Percentiles rank a stretch among this genome's conserved stretches.
These are phyloP conservation scores for Geopemphigus sp. DNA, from an alignment of 1,140 invertebrate genomes.

Conservation along the genomic window DNA sequence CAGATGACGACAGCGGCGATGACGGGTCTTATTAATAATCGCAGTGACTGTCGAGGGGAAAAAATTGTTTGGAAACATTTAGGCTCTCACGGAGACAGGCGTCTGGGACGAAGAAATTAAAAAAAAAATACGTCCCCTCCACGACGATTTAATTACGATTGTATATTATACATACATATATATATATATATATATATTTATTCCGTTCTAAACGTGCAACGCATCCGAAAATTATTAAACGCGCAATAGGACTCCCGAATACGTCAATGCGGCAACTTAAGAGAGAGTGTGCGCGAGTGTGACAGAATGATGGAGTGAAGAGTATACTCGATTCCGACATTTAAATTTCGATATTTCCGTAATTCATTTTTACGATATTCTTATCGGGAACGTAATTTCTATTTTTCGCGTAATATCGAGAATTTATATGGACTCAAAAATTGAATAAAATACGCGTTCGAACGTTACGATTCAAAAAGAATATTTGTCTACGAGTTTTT, in stretches of 20 bases:
- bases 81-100: conserved; percentile 37
- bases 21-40: conserved; percentile 49
- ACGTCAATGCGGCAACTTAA: background rate
- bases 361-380: no score
- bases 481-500: no score
- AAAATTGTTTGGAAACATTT: conserved; percentile 40
- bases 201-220: background rate
- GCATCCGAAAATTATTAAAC: conserved; percentile 27
- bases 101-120: background rate
- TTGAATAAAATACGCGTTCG: no score
- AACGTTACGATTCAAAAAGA: no score
- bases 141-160: conserved; percentile 45
- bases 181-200: background rate
- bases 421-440: no score
- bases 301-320: no score
- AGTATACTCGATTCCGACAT: no score
- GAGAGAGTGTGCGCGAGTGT: no score
- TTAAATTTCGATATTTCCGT: no score
- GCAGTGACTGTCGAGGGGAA: conserved; percentile 1
- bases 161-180: background rate
- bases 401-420: no score
- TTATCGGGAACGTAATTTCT: no score
- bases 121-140: conserved; percentile 29
- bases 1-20: conserved; percentile 43
- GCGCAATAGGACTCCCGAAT: background rate